phyloP scores from a whole-genome alignment of 2,113 vertebrate species.

The Actinemys pallida region DNA sequence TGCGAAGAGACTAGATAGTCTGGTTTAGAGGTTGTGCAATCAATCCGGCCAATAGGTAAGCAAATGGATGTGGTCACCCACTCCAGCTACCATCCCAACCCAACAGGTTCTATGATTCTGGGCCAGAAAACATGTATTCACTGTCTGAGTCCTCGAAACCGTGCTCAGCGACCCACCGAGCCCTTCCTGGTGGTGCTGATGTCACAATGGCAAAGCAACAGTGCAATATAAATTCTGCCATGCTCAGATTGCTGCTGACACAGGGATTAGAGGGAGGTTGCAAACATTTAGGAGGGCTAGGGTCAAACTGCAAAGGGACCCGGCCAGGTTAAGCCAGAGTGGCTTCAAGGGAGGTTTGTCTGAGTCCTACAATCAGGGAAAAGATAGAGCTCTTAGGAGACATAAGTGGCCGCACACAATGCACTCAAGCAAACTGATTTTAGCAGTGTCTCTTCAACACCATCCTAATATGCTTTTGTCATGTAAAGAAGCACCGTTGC shows the following conservation, averaged over 20 bases:
- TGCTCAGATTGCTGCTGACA: conserved; percentile 2
- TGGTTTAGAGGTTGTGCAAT: not conserved
- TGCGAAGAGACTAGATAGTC: not conserved
- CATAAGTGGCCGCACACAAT: not conserved
- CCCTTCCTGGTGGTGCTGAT: not conserved
- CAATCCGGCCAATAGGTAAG: too few species aligned
- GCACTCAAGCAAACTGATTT: not conserved
- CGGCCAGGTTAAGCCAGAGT: not conserved
- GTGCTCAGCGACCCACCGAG: not conserved
- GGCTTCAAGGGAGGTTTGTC: not conserved
- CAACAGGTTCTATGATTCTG: not conserved
- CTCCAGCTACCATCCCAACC: not conserved
- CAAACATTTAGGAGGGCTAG: not conserved
- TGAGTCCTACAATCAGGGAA: not conserved
- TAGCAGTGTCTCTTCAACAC: not conserved
- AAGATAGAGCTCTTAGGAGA: not conserved
- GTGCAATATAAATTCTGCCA: not conserved
- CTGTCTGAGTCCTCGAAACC: not conserved
- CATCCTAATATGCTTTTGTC: not conserved
- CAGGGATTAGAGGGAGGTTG: not conserved
- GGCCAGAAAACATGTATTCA: not conserved
- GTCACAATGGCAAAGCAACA: not conserved
- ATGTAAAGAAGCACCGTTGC: not conserved
- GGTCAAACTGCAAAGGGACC: conserved; percentile 19
- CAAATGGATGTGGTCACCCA: not conserved